Base-by-base conservation (phyloP, 1,140 invertebrate genomes). In the Anastrepha obliqua region DNA sequence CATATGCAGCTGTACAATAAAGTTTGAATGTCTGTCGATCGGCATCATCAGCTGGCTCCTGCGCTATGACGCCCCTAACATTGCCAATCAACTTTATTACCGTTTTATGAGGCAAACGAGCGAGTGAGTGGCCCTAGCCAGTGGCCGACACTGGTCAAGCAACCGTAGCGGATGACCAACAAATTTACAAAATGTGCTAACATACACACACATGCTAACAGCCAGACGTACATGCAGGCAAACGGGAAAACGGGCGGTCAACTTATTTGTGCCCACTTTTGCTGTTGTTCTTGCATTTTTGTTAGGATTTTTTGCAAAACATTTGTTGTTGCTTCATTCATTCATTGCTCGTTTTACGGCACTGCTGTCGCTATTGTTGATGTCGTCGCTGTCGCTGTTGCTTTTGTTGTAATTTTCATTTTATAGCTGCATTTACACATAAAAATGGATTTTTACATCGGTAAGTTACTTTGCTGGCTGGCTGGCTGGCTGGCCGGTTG, bases 121-220 rank as follows among this genome's bases (percentile, higher is more conserved):
- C 17, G 74, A 51, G 47, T 55, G 3, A 20, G 74, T 5, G 42
- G 20, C 15, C n/a, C n/a, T 6, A 55, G 55, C 47, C 74, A 81
- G 15, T 55, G 47, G 47, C 74, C 47, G 47, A 55, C 74, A 9
- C 51, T 47, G 0, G 47, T 3, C 74, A 55, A 51, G 47, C 8
- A 81, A 81, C 47, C 47, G 74, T 81, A 47, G 74, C 74, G 74
- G 47, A 81, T 81, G 74, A 81, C 47, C 74, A 81, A 81, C 74
- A 81, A 81, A 81, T 81, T 81, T 55, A 81, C 74, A 55, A 81
- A 74, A 42, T 42, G 67, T 44, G 11, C 39, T 74, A 42, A 47
- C 67, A 74, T 44, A 42, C 67, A 29, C 44, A 74, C 11, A 74
- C 39, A 39, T 6, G 42, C 74, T n/a, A 51, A 78, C 7, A 55